Evolutionary conservation across 2,797 vertebrate species (phyloP).

Genomic region (Anguilla pacifica): DNA sequence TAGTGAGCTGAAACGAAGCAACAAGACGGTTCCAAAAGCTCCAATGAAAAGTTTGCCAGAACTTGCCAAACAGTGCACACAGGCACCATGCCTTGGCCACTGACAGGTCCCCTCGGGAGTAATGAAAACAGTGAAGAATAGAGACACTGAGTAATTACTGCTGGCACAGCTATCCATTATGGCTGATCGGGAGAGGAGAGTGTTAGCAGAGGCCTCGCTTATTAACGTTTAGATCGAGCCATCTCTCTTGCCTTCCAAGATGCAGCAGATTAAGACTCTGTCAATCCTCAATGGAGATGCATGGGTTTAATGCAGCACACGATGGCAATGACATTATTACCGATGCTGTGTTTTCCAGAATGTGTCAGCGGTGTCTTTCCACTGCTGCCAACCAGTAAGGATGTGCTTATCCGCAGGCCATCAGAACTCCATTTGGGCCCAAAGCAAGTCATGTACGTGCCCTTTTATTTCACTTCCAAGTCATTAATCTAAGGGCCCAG

Average conservation of each 20-base stretch:
- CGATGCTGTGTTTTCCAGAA: constrained; percentile 13
- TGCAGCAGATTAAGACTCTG: constrained; percentile 27
- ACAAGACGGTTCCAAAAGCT: background rate
- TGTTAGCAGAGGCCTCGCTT: constrained; percentile 59
- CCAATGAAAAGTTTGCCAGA: background rate
- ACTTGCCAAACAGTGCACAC: constrained; percentile 17
- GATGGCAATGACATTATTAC: constrained; percentile 18
- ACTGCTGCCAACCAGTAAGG: background rate
- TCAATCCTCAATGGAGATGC: constrained; percentile 13
- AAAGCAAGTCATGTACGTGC: background rate
- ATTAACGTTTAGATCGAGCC: constrained; percentile 77
- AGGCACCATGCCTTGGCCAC: constrained; percentile 37
- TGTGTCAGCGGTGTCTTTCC: background rate
- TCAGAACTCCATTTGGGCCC: background rate
- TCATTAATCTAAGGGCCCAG: constrained; percentile 3
- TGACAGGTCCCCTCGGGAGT: constrained; percentile 59
- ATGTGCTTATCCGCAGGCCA: background rate
- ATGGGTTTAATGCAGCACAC: constrained; percentile 7
- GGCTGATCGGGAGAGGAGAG: constrained; percentile 49
- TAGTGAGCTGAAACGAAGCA: background rate
- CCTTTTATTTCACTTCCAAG: constrained; percentile 21
- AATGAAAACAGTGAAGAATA: constrained; percentile 67
- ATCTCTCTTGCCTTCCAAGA: constrained; percentile 2
- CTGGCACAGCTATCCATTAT: constrained; percentile 71
- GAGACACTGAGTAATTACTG: constrained; percentile 76